Evolutionary conservation across 30 jellyfish, hydroid and myxozoan species (phyloP).

Genomic region (Hydractinia symbiolongicarpus): DNA sequence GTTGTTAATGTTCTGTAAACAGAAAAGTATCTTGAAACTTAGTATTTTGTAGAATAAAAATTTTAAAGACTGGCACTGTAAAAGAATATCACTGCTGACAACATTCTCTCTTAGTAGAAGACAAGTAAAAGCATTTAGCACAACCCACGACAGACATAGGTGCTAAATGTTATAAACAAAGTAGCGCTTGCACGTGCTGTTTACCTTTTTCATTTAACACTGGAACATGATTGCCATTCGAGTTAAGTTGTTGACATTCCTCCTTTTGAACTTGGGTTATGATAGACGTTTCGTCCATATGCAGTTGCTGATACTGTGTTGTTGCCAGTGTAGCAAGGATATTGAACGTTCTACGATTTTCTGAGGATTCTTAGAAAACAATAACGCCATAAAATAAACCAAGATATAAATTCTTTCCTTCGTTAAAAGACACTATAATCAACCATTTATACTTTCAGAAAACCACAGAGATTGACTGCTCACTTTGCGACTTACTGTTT

Average conservation of each 20-base stretch:
- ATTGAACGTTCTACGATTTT: background rate
- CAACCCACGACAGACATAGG: too few species aligned
- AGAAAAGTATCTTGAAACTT: too few species aligned
- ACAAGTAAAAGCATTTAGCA: too few species aligned
- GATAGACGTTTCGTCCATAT: slow-evolving; percentile 96
- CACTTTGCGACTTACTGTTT: slow-evolving; percentile 15
- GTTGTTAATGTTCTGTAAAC: too few species aligned
- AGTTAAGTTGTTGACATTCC: slow-evolving; percentile 59
- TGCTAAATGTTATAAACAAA: too few species aligned
- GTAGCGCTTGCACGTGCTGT: too few species aligned
- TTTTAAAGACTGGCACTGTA: too few species aligned
- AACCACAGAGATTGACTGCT: slow-evolving; percentile 17
- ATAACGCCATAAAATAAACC: background rate
- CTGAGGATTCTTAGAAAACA: slow-evolving; percentile 1
- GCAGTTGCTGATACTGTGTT: slow-evolving; percentile 61
- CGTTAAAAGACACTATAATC: background rate
- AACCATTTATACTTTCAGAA: background rate
- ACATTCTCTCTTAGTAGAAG: too few species aligned
- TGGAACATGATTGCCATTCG: slow-evolving; percentile 93
- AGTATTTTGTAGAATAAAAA: too few species aligned
- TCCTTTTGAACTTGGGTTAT: slow-evolving; percentile 83
- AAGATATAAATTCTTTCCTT: background rate
- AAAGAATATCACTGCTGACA: too few species aligned
- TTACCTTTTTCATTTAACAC: slow-evolving; percentile 74
- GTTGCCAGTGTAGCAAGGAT: slow-evolving; percentile 73